Conservation (phyloP, 2,797 vertebrate species). For the Poecilia wingei region DNA sequence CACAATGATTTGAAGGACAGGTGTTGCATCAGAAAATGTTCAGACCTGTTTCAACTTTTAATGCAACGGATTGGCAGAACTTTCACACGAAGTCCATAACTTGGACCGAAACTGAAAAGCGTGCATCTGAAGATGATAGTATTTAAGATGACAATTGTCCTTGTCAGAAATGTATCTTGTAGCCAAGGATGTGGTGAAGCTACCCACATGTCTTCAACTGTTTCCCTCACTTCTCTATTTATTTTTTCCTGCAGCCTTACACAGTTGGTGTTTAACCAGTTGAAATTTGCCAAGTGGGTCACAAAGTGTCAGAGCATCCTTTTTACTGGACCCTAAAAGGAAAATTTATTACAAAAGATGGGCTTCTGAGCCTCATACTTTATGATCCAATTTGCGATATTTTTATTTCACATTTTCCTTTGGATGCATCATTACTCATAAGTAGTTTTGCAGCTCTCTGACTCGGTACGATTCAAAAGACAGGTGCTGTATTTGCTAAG, state of each 20-base stretch:
- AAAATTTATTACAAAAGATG: background rate
- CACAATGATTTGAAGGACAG: too few relatives aligned
- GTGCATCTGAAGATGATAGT: background rate
- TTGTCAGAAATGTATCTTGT: background rate
- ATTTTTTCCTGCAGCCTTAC: background rate
- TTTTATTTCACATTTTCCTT: background rate
- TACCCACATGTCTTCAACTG: background rate
- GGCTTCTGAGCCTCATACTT: background rate
- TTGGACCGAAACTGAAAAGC: too few relatives aligned
- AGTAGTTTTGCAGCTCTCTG: constrained; percentile 6
- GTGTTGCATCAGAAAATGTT: too few relatives aligned
- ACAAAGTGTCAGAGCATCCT: background rate
- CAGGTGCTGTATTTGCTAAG: constrained; percentile 42
- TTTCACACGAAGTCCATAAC: too few relatives aligned
- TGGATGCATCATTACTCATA: background rate
- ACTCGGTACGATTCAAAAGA: constrained; percentile 35
- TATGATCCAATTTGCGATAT: background rate
- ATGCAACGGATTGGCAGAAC: too few relatives aligned
- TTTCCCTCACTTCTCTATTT: background rate
- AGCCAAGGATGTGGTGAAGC: background rate
- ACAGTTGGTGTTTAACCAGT: background rate
- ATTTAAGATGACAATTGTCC: background rate
- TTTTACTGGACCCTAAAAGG: too few relatives aligned
- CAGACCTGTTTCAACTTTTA: too few relatives aligned
- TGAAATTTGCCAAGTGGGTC: background rate